A percentile compares a stretch with the other conserved stretches of the same genome.
phyloP scores from a whole-genome alignment of 2,113 vertebrate species.

The Acrocephalus kingi region DNA sequence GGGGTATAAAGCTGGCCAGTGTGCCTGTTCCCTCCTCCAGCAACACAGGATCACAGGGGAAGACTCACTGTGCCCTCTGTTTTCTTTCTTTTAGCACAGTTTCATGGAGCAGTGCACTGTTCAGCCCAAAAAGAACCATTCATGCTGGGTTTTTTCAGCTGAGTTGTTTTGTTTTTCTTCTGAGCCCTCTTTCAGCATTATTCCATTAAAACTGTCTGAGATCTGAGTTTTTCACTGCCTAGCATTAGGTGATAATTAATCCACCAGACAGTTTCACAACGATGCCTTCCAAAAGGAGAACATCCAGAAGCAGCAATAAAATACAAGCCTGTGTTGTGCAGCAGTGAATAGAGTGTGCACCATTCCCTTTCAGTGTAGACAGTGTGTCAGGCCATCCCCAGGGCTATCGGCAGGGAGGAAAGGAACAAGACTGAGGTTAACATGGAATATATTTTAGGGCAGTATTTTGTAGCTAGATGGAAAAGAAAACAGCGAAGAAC shows the following conservation, averaged over 20 bases:
- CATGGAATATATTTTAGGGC: not conserved
- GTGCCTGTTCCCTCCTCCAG: not conserved
- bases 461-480: not conserved
- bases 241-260: constrained; percentile 27
- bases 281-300: constrained; percentile 8
- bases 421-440: not conserved
- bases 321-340: constrained; percentile 5
- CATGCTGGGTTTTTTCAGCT: constrained; percentile 25
- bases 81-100: not conserved
- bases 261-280: not conserved
- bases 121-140: constrained; percentile 1
- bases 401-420: not conserved
- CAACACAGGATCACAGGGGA: not conserved
- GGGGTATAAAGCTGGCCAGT: not conserved
- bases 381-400: not conserved
- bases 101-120: not conserved
- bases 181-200: constrained; percentile 30
- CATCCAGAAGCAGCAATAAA: constrained; percentile 29
- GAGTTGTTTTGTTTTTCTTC: constrained; percentile 33
- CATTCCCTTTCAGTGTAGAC: not conserved
- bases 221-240: constrained; percentile 15
- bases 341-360: not conserved
- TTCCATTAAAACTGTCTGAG: constrained; percentile 36
- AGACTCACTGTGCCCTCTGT: not conserved
- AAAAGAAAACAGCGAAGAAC: not conserved